Evolutionary conservation across 35 echinoderm and acorn worm species (phyloP).

Genomic region (Apostichopus japonicus): DNA sequence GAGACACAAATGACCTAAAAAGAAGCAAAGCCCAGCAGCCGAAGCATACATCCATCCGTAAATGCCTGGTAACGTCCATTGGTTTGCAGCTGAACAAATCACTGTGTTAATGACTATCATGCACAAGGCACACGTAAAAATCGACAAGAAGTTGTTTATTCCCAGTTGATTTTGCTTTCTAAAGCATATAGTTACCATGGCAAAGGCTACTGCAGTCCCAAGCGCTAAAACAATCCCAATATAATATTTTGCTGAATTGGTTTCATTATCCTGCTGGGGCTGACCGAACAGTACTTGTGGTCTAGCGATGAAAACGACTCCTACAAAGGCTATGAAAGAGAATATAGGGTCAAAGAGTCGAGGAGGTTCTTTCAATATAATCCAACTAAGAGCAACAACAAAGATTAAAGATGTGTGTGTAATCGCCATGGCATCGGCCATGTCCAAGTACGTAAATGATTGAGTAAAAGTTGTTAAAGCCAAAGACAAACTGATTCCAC

Average conservation of each 20-base stretch:
- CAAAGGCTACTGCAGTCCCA: background rate
- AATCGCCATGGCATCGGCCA: background rate
- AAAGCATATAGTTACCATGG: background rate
- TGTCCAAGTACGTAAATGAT: background rate
- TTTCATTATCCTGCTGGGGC: background rate
- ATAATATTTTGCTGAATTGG: background rate
- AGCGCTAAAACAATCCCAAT: background rate
- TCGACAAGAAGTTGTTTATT: background rate
- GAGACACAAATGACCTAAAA: background rate
- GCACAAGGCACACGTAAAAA: background rate
- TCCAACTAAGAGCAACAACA: background rate
- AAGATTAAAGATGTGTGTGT: background rate
- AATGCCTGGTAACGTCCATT: background rate
- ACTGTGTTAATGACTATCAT: background rate
- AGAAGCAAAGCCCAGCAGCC: background rate
- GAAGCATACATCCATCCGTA: background rate
- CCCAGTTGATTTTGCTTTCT: background rate
- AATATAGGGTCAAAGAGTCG: background rate
- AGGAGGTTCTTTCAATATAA: slow-evolving; percentile 27
- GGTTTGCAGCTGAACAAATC: background rate
- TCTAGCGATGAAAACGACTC: slow-evolving; percentile 17
- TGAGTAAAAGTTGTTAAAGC: background rate
- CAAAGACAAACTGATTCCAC: background rate
- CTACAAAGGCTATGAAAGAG: slow-evolving; percentile 1
- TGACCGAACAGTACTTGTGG: background rate